Percentiles rank a stretch among this genome's conserved stretches.
These are phyloP conservation scores for Dorcus hopei DNA, from an alignment of 2,888 invertebrate genomes.

Conservation along the genomic window DNA sequence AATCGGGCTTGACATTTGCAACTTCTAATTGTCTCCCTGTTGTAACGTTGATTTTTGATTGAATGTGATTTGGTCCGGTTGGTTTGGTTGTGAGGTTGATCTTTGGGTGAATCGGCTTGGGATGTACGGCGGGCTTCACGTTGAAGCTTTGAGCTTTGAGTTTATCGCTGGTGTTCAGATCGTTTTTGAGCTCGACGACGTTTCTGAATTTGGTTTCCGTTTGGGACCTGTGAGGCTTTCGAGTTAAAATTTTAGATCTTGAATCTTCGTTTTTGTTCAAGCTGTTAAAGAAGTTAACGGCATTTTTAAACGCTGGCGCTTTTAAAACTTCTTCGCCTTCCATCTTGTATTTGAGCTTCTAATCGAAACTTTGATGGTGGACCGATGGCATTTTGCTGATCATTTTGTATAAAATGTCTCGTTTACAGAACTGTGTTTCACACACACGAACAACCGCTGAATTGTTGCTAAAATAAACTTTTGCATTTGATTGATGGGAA, in stretches of 20 bases:
- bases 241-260: constrained; percentile 2
- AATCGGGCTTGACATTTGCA: no score
- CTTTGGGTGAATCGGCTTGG: no score
- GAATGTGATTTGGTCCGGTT: no score
- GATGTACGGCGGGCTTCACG: no score
- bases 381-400: background rate
- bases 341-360: constrained; percentile 1
- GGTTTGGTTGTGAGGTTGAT: no score
- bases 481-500: no score
- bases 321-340: constrained; percentile 22
- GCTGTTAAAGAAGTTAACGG: constrained; percentile 25
- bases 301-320: constrained; percentile 24
- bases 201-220: no score
- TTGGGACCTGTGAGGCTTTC: no score
- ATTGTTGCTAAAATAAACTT: background rate
- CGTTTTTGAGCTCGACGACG: background rate
- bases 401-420: background rate
- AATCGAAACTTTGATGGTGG: background rate
- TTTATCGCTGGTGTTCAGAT: constrained; percentile 9
- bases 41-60: no score
- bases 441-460: background rate
- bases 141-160: background rate
- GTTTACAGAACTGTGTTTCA: background rate
- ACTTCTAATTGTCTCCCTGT: no score
- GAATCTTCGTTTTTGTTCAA: constrained; percentile 13